Base-by-base conservation (phyloP, 2,888 invertebrate genomes). In the Temnothorax unifasciatus region DNA sequence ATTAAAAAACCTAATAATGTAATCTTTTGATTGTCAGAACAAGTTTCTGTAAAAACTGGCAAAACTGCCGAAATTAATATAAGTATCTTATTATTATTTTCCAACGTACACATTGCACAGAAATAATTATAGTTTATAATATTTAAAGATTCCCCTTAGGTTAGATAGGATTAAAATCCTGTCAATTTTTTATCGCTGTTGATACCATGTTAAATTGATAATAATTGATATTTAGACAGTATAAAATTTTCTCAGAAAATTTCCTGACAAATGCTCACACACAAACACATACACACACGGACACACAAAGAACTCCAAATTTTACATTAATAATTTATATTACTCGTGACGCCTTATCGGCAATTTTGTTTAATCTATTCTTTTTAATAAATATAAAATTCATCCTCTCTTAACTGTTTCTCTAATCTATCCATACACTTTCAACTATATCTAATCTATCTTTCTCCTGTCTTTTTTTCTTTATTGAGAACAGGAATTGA, bases 281-380 rank as follows among this genome's bases (percentile, higher is more conserved):
- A 6, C 34, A 34, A 4, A 34, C 34, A 34, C 34, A 5, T 6
- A 34, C 6, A 63, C 29, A 34, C 34, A 34, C 6, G 5, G 0
- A 34, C 34, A 5, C 34, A 34, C 1, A 73, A 75, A 74, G 5
- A 74, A 47, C 3, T 75, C 15, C 5, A 63, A 63, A 63, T 54
- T 74, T 34, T 5, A 11, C 76, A 25, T 61, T 18, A 76, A 57
- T 88, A 47, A 71, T 71, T 41, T 2, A 3, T 74, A 29, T 59
- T n/a, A 82, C 54, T 87, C 76, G 68, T 57, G 15, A 82, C 21
- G 82, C 85, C 83, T 85, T 77, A 44, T 63, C 38, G 61, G 75
- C 82, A 50, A 68, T 41, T 66, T 44, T 15, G 52, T 52, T 25
- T 25, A 11, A 71, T 38, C 9, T 13, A 38, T 41, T 38, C 15